phyloP scores from a whole-genome alignment of 2,888 invertebrate genomes.

The Apoda limacodes region DNA sequence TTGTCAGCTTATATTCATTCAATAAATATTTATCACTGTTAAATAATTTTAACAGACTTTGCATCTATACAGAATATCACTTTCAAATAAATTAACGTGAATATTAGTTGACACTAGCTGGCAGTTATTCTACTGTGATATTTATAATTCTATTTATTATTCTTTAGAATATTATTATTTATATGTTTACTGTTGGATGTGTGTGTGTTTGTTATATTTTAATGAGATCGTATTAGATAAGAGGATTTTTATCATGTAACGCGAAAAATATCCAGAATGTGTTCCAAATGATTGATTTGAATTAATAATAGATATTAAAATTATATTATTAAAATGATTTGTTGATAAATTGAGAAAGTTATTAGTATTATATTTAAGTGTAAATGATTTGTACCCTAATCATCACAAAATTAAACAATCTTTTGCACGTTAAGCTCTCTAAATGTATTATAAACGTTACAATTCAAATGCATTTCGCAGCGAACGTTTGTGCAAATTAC shows the following conservation, averaged over 20 bases:
- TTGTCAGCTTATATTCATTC: conserved; percentile 38
- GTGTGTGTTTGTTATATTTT: conserved; percentile 45
- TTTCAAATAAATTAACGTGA: conserved; percentile 11
- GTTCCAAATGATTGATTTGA: conserved; percentile 58
- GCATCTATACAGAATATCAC: too few species aligned
- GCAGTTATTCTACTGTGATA: conserved; percentile 67
- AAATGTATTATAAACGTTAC: too few species aligned
- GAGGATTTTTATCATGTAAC: conserved; percentile 42
- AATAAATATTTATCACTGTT: conserved; percentile 3
- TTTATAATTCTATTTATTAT: conserved; percentile 65
- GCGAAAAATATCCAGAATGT: conserved; percentile 50
- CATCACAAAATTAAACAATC: conserved; percentile 36
- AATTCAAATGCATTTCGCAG: too few species aligned
- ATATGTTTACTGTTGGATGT: conserved; percentile 47
- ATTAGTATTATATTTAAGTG: conserved; percentile 20
- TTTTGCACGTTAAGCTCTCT: conserved; percentile 42
- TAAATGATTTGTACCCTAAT: too few species aligned
- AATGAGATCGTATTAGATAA: conserved; percentile 45
- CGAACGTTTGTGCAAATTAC: too few species aligned
- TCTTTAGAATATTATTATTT: conserved; percentile 58
- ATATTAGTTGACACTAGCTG: conserved; percentile 37
- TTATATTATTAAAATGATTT: conserved; percentile 39
- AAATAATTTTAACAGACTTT: conserved; percentile 11
- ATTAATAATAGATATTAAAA: conserved; percentile 39
- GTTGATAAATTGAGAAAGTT: conserved; percentile 35